phyloP scores from a whole-genome alignment of 2,888 invertebrate species.

The Maniola hyperantus region DNA sequence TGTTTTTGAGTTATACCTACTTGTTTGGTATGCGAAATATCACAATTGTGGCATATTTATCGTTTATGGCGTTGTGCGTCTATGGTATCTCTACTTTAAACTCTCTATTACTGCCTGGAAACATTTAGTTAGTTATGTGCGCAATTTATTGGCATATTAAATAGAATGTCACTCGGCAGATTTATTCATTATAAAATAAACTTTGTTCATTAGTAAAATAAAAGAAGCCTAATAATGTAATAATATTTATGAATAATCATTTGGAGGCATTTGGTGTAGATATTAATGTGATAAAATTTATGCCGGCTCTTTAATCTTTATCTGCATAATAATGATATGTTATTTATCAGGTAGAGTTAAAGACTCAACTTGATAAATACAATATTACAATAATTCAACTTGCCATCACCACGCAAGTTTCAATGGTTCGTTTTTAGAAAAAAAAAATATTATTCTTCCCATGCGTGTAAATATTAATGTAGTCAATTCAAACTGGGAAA shows the following conservation, averaged over 20 bases:
- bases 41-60: no score
- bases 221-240: background rate
- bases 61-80: no score
- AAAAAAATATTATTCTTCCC: background rate
- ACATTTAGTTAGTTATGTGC: background rate
- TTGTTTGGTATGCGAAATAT: no score
- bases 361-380: no score
- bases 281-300: background rate
- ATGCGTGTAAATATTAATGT: background rate
- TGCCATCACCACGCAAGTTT: no score
- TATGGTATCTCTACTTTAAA: no score
- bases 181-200: background rate
- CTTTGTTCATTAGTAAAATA: background rate
- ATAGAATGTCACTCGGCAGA: constrained; percentile 11
- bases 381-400: no score
- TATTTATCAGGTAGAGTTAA: no score
- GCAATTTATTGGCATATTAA: background rate
- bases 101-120: background rate
- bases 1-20: no score
- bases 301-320: background rate
- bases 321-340: no score
- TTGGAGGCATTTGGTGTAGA: background rate
- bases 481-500: background rate
- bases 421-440: background rate
- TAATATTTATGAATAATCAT: background rate